Evolutionary conservation across 2,888 invertebrate species (phyloP), one percentile per base, ranked within the genome.

Genomic region (Argyresthia goedartella): DNA sequence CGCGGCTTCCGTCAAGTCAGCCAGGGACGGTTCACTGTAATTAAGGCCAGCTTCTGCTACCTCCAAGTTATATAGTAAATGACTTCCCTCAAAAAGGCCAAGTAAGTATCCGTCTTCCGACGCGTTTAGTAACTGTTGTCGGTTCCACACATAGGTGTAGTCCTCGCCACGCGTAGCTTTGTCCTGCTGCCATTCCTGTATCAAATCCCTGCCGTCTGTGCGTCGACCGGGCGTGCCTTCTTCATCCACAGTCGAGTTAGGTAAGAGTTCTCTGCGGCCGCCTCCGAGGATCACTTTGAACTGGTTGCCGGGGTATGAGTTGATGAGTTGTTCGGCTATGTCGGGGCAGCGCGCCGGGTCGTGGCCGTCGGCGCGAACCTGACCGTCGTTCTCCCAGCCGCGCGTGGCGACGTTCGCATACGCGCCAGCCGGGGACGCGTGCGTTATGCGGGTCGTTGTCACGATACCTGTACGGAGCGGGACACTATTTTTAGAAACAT

Each of bases 371-470:
- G 57, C 58, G 16, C 16, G 54, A 7, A 91, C 79, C 50, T 89
- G 88, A 0, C 81, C 84, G 69, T 93, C 93, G 61, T 81, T 89
- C 76, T 94, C 94, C 93, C 93, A 94, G 65, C 91, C 86, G 42
- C 94, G 87, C 58, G 90, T 76, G 0, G 93, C 90, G 0, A 87
- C 76, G 65, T 91, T 91, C 0, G 94, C 92, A 69, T 91, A 94
- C 0, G 88, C 77, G 1, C 91, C 92, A 0, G 91, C 89, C 0
- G 94, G 94, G 0, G 93, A 92, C 4, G 94, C 95, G 69, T 94
- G 93, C 0, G 94, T 94, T 1, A 95, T 88, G 52, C 93, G 86
- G 0, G 93, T 92, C 1, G 92, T 93, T 9, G 95, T 95, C 16
- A 94, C 93, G n/a, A 92, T 7, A 8, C n/a, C n/a, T n/a, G n/a